Conservation (phyloP, 2,797 vertebrate species). For the Heteromormyrus szaboi region DNA sequence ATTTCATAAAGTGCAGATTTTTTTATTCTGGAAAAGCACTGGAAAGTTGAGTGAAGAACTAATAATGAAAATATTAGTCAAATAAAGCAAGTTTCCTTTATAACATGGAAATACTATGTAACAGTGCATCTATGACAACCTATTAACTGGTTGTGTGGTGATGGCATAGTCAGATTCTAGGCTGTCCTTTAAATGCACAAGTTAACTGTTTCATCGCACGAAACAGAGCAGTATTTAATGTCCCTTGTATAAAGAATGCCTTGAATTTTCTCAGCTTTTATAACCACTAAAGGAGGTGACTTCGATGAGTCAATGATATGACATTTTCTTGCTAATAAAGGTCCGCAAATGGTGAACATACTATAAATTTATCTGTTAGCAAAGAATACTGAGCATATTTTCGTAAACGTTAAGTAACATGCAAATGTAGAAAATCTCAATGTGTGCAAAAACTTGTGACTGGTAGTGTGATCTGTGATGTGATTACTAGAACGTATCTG, state of each 20-base stretch:
- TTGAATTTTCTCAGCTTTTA: background rate
- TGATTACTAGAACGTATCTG: background rate
- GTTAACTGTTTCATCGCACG: background rate
- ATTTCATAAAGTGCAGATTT: background rate
- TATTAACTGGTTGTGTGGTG: background rate
- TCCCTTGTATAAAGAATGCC: background rate
- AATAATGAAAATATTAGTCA: background rate
- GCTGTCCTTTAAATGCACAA: background rate
- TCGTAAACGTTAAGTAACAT: background rate
- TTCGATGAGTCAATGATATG: background rate
- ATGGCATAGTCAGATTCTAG: background rate
- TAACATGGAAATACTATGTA: background rate
- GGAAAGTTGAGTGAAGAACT: background rate
- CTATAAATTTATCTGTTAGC: background rate
- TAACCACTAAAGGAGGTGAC: background rate
- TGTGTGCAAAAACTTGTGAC: background rate
- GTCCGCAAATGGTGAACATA: background rate
- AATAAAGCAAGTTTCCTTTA: background rate
- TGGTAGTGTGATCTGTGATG: background rate
- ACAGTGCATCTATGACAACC: background rate
- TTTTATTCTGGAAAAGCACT: background rate
- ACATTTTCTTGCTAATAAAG: background rate
- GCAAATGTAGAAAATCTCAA: background rate
- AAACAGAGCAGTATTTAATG: background rate
- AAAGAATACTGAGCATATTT: background rate